Evolutionary conservation across 2,113 vertebrate genomes (phyloP), one percentile per base, ranked within the genome.

Genomic region (Pipa parva): DNA sequence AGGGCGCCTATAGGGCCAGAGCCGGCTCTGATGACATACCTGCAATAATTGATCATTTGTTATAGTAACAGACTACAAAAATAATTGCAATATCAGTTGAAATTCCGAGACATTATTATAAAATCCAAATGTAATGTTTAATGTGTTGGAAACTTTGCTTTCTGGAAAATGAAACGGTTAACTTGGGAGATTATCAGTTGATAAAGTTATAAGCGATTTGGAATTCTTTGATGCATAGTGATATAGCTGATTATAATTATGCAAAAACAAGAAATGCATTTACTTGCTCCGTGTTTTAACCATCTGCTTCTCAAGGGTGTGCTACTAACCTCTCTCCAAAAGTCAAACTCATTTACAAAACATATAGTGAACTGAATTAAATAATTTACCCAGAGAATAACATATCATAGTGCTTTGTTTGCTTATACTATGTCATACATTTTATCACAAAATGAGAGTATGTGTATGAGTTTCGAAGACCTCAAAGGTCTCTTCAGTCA

Each of bases 401-500:
- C 21, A 18, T 13, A 21, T 22, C 9, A 49, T 21, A 22, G 2
- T 21, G 7, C 46, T 49, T 21, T 49, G 46, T 24, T 22, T 49
- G 12, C 18, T 49, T 49, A 9, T 22, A 12, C 18, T 9, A 22
- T 49, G 46, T 49, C 18, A 49, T 13, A 49, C 46, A 49, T 49
- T 49, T 48, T 49, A 49, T 49, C 7, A 24, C 20, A 8, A 20
- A 10, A 49, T 49, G 2, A 49, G 22, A 52, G 9, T 26, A 25
- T 52, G n/a, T 21, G 8, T 21, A 21, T 22, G 29, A 58, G 52
- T 33, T 58, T 22, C 37, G 55, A 58, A 36, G 17, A 36, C 18
- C n/a, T 21, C 55, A n/a, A 33, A 36, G 18, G 29, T 58, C 29
- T 33, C 28, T 24, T 49, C 27, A 50, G 59, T 49, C 59, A 62